Evolutionary conservation across 2,888 invertebrate genomes (phyloP).

Genomic region (Zelleria hepariella): DNA sequence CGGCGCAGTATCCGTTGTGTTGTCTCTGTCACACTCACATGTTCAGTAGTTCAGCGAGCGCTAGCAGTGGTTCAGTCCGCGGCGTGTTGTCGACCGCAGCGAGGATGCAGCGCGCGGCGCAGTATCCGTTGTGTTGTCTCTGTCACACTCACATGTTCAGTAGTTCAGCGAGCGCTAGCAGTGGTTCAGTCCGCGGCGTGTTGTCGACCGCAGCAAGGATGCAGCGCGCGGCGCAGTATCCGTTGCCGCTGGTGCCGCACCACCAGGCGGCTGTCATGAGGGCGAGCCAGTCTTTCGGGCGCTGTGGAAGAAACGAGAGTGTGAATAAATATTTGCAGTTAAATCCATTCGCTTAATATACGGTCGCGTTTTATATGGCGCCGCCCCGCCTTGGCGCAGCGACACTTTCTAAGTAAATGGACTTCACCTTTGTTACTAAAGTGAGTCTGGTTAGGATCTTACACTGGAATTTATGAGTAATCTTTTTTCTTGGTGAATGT

Average conservation of each 20-base stretch:
- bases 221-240: conserved; percentile 45
- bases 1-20: too few relatives aligned
- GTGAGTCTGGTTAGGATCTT: too few relatives aligned
- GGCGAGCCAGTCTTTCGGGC: conserved; percentile 36
- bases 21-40: too few relatives aligned
- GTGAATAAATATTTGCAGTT: not conserved
- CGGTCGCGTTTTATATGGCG: too few relatives aligned
- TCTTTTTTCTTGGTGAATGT: too few relatives aligned
- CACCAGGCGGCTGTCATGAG: conserved; percentile 49
- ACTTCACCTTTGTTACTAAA: too few relatives aligned
- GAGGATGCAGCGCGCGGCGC: not conserved
- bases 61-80: not conserved
- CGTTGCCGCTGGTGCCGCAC: conserved; percentile 56
- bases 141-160: conserved; percentile 37
- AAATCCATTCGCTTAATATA: not conserved
- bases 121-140: not conserved
- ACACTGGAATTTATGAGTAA: too few relatives aligned
- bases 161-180: conserved; percentile 36
- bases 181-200: conserved; percentile 18
- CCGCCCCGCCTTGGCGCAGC: too few relatives aligned
- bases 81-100: not conserved
- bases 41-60: not conserved
- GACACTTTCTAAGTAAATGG: too few relatives aligned
- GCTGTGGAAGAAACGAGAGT: not conserved
- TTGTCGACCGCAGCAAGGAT: conserved; percentile 19